phyloP scores from a whole-genome alignment of 2,888 invertebrate genomes.

The Coelogynopora nodosa region DNA sequence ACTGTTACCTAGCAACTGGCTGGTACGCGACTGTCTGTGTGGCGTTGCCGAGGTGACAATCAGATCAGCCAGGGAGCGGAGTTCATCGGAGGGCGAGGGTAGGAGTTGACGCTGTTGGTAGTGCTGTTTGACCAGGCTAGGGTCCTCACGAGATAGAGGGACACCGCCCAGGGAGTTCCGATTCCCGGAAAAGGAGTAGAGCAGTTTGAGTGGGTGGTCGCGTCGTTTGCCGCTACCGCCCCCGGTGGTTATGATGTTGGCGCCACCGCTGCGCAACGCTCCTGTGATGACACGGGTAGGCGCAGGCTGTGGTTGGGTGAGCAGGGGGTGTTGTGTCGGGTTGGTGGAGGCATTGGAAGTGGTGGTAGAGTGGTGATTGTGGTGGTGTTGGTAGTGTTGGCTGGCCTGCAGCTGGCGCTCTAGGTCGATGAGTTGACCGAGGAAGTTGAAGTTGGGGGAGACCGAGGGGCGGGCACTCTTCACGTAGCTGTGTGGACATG shows the following conservation, averaged over 20 bases:
- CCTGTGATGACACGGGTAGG: background rate
- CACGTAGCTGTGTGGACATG: slow-evolving; percentile 37
- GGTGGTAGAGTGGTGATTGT: background rate
- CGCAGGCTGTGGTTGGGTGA: background rate
- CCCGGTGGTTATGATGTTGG: background rate
- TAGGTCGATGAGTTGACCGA: slow-evolving; percentile 37
- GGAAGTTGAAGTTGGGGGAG: slow-evolving; percentile 41
- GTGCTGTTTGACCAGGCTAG: background rate
- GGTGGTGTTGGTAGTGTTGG: background rate
- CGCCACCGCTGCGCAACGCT: background rate
- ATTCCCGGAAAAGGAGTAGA: slow-evolving; percentile 5
- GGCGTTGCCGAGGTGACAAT: background rate
- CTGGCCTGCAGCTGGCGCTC: slow-evolving; percentile 34
- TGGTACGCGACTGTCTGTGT: background rate
- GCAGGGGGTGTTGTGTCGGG: background rate
- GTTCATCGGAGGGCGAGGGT: background rate
- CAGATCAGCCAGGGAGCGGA: background rate
- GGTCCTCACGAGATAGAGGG: background rate
- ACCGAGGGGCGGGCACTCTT: slow-evolving; percentile 36
- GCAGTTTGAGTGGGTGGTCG: background rate
- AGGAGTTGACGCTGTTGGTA: background rate
- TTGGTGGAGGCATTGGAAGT: background rate
- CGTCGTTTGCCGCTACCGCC: background rate
- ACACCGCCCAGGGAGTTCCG: slow-evolving; percentile 6
- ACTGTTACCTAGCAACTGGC: background rate